Evolutionary conservation across 2,888 invertebrate genomes (phyloP).

Genomic region (Elegia similella): DNA sequence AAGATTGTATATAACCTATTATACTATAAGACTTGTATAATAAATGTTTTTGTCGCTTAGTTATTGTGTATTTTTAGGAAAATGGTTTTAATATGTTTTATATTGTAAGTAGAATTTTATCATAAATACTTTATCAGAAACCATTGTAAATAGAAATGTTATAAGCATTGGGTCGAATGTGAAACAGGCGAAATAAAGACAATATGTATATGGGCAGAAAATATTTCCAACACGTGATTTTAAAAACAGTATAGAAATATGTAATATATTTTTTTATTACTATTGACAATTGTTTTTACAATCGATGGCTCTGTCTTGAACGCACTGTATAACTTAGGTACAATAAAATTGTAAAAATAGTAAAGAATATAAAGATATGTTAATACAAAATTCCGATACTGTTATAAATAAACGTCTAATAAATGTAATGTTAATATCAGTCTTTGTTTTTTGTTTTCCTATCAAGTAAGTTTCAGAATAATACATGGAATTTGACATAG

Average conservation of each 20-base stretch:
- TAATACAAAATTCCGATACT: conserved; percentile 33
- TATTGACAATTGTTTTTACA: too few species aligned
- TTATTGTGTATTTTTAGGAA: not conserved
- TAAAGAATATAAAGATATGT: conserved; percentile 29
- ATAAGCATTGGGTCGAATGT: too few species aligned
- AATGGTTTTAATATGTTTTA: not conserved
- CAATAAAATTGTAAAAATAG: conserved; percentile 32
- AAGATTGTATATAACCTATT: not conserved
- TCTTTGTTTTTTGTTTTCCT: conserved; percentile 21
- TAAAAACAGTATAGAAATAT: too few species aligned
- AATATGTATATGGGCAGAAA: too few species aligned
- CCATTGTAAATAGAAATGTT: conserved; percentile 44
- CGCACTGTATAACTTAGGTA: conserved; percentile 14
- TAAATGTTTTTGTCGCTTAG: not conserved
- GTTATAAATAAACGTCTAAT: conserved; percentile 40
- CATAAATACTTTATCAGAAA: conserved; percentile 25
- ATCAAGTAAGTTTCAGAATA: too few species aligned
- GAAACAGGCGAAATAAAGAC: too few species aligned
- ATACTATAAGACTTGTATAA: not conserved
- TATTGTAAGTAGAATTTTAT: not conserved
- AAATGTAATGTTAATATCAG: conserved; percentile 46
- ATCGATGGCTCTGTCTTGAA: conserved; percentile 16
- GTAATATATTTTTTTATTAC: too few species aligned
- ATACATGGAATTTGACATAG: too few species aligned
- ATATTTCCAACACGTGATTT: too few species aligned